A percentile compares a stretch with the other conserved stretches of the same genome.
Evolutionary conservation across 2,888 invertebrate genomes (phyloP).

Genomic region (Drosophila rellima): DNA sequence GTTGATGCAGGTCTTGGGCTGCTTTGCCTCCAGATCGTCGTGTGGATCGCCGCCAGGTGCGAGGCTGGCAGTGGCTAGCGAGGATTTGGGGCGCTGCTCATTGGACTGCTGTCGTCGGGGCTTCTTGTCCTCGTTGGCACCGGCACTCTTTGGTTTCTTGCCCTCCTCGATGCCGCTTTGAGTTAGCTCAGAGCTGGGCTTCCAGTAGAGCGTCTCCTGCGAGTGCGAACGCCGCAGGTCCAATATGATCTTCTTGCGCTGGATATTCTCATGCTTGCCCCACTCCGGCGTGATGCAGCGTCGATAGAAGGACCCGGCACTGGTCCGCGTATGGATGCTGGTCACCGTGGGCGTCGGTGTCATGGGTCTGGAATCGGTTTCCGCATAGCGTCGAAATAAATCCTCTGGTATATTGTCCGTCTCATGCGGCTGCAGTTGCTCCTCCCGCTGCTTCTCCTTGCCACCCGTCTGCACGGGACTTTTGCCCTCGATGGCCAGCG

Average conservation of each 20-base stretch:
- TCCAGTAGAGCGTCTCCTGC: conserved; percentile 87
- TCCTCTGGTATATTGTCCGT: conserved; percentile 91
- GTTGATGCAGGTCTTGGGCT: conserved; percentile 82
- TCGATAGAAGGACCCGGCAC: conserved; percentile 87
- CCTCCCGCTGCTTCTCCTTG: conserved; percentile 41
- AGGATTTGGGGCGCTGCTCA: conserved; percentile 80
- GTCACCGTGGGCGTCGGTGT: conserved; percentile 93
- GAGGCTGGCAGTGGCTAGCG: conserved; percentile 63
- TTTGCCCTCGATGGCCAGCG: conserved; percentile 87
- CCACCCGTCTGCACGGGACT: conserved; percentile 49
- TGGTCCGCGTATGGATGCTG: conserved; percentile 90
- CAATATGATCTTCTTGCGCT: conserved; percentile 90
- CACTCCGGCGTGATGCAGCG: conserved; percentile 91
- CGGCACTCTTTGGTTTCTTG: conserved; percentile 80
- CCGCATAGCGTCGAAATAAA: conserved; percentile 92
- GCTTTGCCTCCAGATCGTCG: conserved; percentile 60
- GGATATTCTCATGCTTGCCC: conserved; percentile 86
- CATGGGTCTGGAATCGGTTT: conserved; percentile 93
- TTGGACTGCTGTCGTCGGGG: conserved; percentile 72
- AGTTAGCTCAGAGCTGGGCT: conserved; percentile 86
- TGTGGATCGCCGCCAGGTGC: conserved; percentile 46
- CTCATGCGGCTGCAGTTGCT: conserved; percentile 61
- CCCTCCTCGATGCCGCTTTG: conserved; percentile 78
- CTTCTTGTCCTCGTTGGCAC: conserved; percentile 78
- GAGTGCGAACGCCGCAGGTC: conserved; percentile 87